These are phyloP conservation scores for Calidris pygmaea DNA, from an alignment of 2,113 vertebrate genomes.

Conservation along the genomic window DNA sequence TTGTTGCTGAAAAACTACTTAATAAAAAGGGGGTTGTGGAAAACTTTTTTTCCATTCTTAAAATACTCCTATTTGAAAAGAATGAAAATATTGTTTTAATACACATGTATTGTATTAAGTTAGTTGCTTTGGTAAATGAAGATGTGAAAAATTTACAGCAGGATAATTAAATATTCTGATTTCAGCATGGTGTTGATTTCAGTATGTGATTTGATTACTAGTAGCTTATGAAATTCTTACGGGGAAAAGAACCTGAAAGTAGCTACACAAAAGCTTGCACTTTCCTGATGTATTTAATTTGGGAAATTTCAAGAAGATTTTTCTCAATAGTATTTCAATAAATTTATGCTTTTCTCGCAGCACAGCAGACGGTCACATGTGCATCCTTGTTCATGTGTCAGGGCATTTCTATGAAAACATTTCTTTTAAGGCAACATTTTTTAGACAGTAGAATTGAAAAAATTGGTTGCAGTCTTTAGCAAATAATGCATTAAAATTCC, in stretches of 20 bases:
- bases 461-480: slow-evolving; percentile 33
- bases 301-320: background rate
- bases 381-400: background rate
- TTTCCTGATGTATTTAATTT: background rate
- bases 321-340: background rate
- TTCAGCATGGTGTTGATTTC: background rate
- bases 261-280: background rate
- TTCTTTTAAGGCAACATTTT: background rate
- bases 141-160: background rate
- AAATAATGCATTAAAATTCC: slow-evolving; percentile 43
- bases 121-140: background rate
- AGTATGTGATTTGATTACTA: background rate
- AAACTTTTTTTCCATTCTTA: background rate
- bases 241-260: background rate
- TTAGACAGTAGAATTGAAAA: background rate
- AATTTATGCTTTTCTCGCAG: background rate
- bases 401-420: background rate
- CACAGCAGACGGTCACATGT: background rate
- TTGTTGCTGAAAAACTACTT: background rate
- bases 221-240: background rate
- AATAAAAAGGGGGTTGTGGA: background rate
- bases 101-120: background rate
- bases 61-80: background rate
- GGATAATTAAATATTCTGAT: background rate
- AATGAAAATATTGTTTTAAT: background rate